Base-by-base conservation (phyloP, 2,797 vertebrate species). In the Ptychadena robeensis region DNA sequence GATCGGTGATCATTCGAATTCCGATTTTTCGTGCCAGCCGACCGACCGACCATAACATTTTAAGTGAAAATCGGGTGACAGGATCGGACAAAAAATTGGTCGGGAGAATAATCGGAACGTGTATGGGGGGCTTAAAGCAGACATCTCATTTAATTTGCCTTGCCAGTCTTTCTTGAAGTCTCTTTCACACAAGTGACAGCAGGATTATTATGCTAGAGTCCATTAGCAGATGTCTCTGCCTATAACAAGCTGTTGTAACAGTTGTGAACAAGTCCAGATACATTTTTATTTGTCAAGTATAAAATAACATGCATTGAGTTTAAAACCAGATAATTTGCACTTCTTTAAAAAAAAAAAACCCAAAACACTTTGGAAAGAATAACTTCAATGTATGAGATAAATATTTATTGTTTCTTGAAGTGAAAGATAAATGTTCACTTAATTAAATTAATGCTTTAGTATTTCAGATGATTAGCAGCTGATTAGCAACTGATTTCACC, bases 381-480 rank as follows among this genome's bases (percentile, higher is more conserved):
- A 53, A 22, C 25, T 64, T 57, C 11, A 63, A 64, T n/a, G 34
- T 81, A n/a, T 3, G 15, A 18, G 70, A 67, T 73, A 67, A 73
- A 73, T 73, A 73, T 53, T 80, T 80, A 80, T 35, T 72, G 68
- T 27, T 66, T 48, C 40, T 81, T 81, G 70, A 68, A 40, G 32
- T 35, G 4, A 57, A 61, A 37, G 80, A 74, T 74, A 82, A 74
- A 82, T 66, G 63, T 31, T 64, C 40, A 12, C 53, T 74, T 74
- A 82, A 67, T 82, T 82, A 66, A 73, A 81, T 66, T 25, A 73
- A 73, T 66, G 14, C 30, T 35, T 3, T 72, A 25, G 35, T 57
- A 81, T 74, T 81, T 81, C 22, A 81, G 31, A 74, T 75, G 71
- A 82, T 82, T 82, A 82, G 71, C n/a, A 61, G 64, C 32, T 75